Evolutionary conservation across 1,140 invertebrate genomes (phyloP).

Genomic region (Bombyx mori): ASM3026992v2 NC_085131.1:14138001-14138500

Average conservation of each 20-base stretch:
- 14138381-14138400: conserved; percentile 27
- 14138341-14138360: too few species aligned
- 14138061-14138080: background rate
- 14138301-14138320: too few species aligned
- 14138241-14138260: background rate
- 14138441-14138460: conserved; percentile 39
- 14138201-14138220: too few species aligned
- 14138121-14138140: conserved; percentile 47
- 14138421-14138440: conserved; percentile 37
- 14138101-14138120: conserved; percentile 51
- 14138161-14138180: conserved; percentile 23
- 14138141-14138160: conserved; percentile 26
- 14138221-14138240: too few species aligned
- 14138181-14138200: background rate
- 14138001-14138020: too few species aligned
- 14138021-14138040: too few species aligned
- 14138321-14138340: too few species aligned
- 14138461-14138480: conserved; percentile 42
- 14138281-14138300: background rate
- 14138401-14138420: conserved; percentile 9
- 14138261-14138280: background rate
- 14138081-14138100: conserved; percentile 35
- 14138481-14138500: conserved; percentile 21
- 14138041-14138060: background rate
- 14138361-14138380: conserved; percentile 9